These are phyloP conservation scores for Conchocele bisecta DNA, from an alignment of 2,888 invertebrate genomes.

Conservation along the genomic window DNA sequence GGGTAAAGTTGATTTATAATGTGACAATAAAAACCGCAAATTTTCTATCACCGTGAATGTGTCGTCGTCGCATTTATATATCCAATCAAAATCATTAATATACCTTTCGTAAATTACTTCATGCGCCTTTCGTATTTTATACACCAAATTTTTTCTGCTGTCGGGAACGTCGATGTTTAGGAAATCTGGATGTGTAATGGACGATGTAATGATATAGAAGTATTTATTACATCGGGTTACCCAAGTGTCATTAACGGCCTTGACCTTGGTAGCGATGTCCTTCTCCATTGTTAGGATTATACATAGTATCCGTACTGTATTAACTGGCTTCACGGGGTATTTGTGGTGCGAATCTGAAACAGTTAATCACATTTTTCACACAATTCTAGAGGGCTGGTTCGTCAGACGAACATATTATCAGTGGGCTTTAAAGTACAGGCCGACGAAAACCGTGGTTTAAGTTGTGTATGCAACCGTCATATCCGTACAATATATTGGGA, in stretches of 20 bases:
- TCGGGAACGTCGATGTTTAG: constrained; percentile 90
- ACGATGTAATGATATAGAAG: constrained; percentile 81
- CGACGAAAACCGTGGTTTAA: too few relatives aligned
- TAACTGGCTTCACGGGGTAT: too few relatives aligned
- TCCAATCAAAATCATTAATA: constrained; percentile 95
- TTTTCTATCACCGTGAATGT: constrained; percentile 98
- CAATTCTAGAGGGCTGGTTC: too few relatives aligned
- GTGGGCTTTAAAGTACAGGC: too few relatives aligned
- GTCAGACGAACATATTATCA: too few relatives aligned
- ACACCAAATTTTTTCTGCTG: constrained; percentile 96
- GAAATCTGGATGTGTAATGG: constrained; percentile 85
- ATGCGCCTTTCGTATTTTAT: constrained; percentile 96
- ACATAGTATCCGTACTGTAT: constrained; percentile 95
- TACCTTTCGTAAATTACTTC: constrained; percentile 92
- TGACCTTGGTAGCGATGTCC: constrained; percentile 93
- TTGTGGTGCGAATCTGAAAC: too few relatives aligned
- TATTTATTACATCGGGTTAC: constrained; percentile 88
- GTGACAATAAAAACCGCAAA: constrained; percentile 92
- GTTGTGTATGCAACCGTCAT: too few relatives aligned
- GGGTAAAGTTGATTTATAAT: constrained; percentile 89
- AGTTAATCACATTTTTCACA: too few relatives aligned
- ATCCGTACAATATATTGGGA: too few relatives aligned
- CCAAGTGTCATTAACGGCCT: constrained; percentile 97
- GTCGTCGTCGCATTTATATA: constrained; percentile 98
- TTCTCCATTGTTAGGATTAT: constrained; percentile 97